phyloP scores from a whole-genome alignment of 1,140 invertebrate genomes.

The Acromyrmex charruanus region DNA sequence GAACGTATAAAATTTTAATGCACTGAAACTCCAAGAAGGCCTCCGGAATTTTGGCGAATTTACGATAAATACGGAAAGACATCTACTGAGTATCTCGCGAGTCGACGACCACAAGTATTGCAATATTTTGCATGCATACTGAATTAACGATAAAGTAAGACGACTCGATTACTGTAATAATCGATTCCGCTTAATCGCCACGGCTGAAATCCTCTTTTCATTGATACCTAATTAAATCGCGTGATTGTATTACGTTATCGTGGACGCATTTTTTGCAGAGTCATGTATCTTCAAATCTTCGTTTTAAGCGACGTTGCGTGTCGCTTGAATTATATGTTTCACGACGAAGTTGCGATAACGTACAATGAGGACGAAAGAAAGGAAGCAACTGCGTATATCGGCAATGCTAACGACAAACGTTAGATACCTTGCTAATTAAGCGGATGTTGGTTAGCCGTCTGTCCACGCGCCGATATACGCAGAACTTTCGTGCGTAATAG shows the following conservation, averaged over 20 bases:
- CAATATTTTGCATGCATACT: background rate
- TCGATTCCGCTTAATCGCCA: background rate
- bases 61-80: background rate
- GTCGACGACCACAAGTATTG: background rate
- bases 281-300: background rate
- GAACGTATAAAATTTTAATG: background rate
- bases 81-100: background rate
- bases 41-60: background rate
- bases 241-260: background rate
- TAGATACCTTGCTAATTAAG: background rate
- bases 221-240: slow-evolving; percentile 16
- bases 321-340: background rate
- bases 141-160: slow-evolving; percentile 3
- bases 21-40: too few relatives aligned
- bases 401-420: background rate
- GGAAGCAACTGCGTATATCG: background rate
- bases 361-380: background rate
- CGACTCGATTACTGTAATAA: background rate
- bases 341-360: background rate
- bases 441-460: background rate
- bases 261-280: background rate
- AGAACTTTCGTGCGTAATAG: background rate
- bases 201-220: background rate
- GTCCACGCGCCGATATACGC: background rate
- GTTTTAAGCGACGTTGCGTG: background rate